Evolutionary conservation across 2,888 invertebrate genomes (phyloP).

Genomic region (Eupithecia tripunctaria): DNA sequence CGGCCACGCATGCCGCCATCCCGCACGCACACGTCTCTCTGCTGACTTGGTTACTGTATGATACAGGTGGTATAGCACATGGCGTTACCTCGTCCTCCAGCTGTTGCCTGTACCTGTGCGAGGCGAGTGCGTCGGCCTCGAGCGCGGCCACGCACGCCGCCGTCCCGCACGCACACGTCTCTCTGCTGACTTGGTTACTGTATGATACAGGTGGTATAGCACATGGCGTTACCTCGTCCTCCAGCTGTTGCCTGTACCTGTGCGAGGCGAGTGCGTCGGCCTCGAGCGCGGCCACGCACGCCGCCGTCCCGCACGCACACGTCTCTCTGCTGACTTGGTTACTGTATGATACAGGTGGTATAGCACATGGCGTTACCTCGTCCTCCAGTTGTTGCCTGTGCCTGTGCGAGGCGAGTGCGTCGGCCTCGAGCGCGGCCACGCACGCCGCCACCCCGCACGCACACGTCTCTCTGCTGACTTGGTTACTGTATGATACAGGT

Average conservation of each 20-base stretch:
- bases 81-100: constrained; percentile 71
- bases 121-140: constrained; percentile 71
- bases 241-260: constrained; percentile 65
- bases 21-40: constrained; percentile 55
- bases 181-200: background rate
- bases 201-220: background rate
- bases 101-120: constrained; percentile 62
- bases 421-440: constrained; percentile 82
- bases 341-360: background rate
- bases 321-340: background rate
- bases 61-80: background rate
- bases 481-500: background rate
- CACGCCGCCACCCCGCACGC: constrained; percentile 72
- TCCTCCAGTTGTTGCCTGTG: constrained; percentile 71
- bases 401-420: constrained; percentile 60
- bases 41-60: background rate
- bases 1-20: constrained; percentile 76
- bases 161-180: constrained; percentile 60
- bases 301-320: constrained; percentile 64
- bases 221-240: constrained; percentile 65
- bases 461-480: constrained; percentile 13
- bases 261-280: constrained; percentile 63
- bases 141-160: constrained; percentile 82
- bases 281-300: constrained; percentile 84
- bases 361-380: constrained; percentile 56